phyloP scores from a whole-genome alignment of 2,797 vertebrate species.

The Brotula barbata region DNA sequence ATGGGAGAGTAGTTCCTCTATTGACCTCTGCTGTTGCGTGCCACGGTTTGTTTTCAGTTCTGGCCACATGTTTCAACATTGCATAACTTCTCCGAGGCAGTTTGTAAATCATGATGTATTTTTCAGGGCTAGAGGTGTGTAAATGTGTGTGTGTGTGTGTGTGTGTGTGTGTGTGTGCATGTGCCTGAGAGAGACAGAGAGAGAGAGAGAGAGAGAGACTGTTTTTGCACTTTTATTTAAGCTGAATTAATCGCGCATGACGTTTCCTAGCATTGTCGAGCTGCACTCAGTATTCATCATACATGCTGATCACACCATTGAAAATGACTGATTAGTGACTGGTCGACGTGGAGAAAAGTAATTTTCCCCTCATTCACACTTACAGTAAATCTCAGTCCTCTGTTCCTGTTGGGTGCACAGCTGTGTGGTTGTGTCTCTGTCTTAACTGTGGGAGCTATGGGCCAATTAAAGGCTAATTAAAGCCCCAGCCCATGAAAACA shows the following conservation, averaged over 20 bases:
- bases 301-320: conserved; percentile 29
- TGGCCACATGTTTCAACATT: conserved; percentile 77
- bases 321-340: conserved; percentile 25
- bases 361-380: conserved; percentile 50
- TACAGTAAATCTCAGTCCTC: conserved; percentile 27
- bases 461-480: conserved; percentile 76
- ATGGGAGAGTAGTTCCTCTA: conserved; percentile 25
- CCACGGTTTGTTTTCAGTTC: conserved; percentile 76
- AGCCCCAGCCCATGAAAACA: conserved; percentile 67
- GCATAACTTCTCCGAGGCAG: conserved; percentile 72
- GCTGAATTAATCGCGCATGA: not conserved
- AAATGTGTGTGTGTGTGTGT: conserved; percentile 16
- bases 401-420: conserved; percentile 41
- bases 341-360: conserved; percentile 21
- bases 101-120: conserved; percentile 76
- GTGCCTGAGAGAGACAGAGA: conserved; percentile 3
- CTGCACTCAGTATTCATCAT: not conserved
- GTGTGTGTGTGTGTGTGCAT: conserved; percentile 36
- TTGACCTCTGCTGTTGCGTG: conserved; percentile 76
- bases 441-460: conserved; percentile 45
- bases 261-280: conserved; percentile 1
- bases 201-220: not conserved
- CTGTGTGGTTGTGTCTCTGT: conserved; percentile 42
- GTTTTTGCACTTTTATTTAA: not conserved
- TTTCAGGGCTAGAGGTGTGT: conserved; percentile 44